These are phyloP conservation scores for Speoplatyrhinus poulsoni DNA, from an alignment of 2,113 vertebrate species.

Conservation along the genomic window DNA sequence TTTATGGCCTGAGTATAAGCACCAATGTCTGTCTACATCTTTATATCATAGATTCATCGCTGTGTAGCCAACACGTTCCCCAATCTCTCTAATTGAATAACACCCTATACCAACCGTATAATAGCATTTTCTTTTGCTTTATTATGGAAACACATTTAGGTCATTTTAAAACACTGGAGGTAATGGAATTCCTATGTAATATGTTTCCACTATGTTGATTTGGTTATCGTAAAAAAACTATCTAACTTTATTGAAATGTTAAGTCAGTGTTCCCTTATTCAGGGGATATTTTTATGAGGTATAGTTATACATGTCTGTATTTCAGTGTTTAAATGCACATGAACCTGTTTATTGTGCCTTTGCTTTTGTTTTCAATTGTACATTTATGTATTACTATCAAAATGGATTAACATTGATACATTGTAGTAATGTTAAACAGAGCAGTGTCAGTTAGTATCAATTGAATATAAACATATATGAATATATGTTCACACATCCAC, in stretches of 20 bases:
- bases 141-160: background rate
- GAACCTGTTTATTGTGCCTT: constrained; percentile 49
- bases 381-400: constrained; percentile 54
- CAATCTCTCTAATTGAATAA: background rate
- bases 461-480: too few relatives aligned
- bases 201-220: constrained; percentile 19
- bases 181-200: constrained; percentile 14
- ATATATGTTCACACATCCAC: too few relatives aligned
- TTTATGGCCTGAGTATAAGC: too few relatives aligned
- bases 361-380: constrained; percentile 57
- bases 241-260: constrained; percentile 34
- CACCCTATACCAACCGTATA: constrained; percentile 4
- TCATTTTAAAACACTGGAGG: background rate
- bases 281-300: constrained; percentile 33
- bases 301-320: constrained; percentile 9
- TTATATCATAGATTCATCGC: too few relatives aligned
- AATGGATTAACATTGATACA: constrained; percentile 19
- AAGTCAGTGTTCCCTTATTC: constrained; percentile 39
- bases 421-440: too few relatives aligned
- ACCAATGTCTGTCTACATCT: too few relatives aligned
- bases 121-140: background rate
- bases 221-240: constrained; percentile 27
- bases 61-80: background rate
- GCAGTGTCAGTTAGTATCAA: too few relatives aligned
- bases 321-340: constrained; percentile 57